A percentile compares a stretch with the other conserved stretches of the same genome.
phyloP scores from a whole-genome alignment of 2,113 vertebrate genomes.

The Trogon surrucura region DNA sequence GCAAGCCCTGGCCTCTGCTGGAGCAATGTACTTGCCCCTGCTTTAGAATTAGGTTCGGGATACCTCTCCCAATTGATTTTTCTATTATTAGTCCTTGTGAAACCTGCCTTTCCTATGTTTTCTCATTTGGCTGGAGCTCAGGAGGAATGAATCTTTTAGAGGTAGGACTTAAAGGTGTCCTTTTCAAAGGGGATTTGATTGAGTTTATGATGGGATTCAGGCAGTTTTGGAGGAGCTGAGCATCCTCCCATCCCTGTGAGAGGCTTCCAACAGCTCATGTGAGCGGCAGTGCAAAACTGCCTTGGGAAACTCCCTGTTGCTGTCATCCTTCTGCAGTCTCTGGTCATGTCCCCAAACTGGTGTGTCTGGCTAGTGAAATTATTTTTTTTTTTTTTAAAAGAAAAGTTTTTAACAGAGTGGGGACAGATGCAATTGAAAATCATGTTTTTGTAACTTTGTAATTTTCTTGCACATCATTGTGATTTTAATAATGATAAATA shows the following conservation, averaged over 20 bases:
- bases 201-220: not conserved
- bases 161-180: not conserved
- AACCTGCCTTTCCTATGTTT: not conserved
- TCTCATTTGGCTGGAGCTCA: not conserved
- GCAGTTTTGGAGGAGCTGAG: not conserved
- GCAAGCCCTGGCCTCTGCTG: not conserved
- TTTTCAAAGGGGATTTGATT: not conserved
- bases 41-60: not conserved
- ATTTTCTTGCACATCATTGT: not conserved
- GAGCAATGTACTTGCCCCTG: not conserved
- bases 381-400: not conserved
- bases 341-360: not conserved
- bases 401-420: not conserved
- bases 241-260: not conserved
- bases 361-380: not conserved
- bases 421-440: not conserved
- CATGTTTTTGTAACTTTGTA: not conserved
- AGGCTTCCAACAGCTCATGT: not conserved
- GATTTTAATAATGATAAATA: slow-evolving; percentile 59
- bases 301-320: not conserved
- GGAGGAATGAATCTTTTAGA: not conserved
- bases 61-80: not conserved
- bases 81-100: not conserved
- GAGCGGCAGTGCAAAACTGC: not conserved
- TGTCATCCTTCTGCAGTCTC: not conserved